Conservation (phyloP, 2,888 invertebrate genomes). For the Fissipunctia ypsillon region DNA sequence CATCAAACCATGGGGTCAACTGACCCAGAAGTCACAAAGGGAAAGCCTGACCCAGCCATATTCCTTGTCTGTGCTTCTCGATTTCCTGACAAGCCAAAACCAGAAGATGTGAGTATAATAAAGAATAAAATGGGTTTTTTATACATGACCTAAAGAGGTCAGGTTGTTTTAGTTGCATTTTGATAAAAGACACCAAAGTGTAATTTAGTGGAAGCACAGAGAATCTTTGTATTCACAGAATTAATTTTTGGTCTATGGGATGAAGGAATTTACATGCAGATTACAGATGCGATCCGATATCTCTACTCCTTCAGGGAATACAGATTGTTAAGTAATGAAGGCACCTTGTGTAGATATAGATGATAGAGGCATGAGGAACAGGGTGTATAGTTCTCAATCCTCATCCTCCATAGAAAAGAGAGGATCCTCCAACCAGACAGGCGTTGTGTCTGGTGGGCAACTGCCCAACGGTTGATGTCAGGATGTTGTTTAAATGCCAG, state of each 20-base stretch:
- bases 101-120: constrained; percentile 86
- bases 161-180: neutral
- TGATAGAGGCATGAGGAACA: no score
- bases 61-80: constrained; percentile 94
- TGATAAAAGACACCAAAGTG: neutral
- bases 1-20: constrained; percentile 95
- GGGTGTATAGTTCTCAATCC: no score
- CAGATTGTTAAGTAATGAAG: neutral
- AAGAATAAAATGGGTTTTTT: constrained; percentile 24
- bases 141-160: neutral
- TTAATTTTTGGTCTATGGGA: neutral
- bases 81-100: constrained; percentile 92
- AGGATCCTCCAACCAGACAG: no score
- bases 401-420: no score
- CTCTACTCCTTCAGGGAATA: neutral
- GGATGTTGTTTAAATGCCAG: no score
- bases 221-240: neutral
- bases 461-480: no score
- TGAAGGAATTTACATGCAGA: no score
- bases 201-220: neutral
- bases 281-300: neutral
- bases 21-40: constrained; percentile 95
- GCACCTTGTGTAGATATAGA: neutral
- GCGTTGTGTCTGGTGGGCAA: no score
- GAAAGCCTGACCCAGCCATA: constrained; percentile 97